Conservation (phyloP, 2,797 vertebrate genomes). For the Pseudomugil gertrudae region DNA sequence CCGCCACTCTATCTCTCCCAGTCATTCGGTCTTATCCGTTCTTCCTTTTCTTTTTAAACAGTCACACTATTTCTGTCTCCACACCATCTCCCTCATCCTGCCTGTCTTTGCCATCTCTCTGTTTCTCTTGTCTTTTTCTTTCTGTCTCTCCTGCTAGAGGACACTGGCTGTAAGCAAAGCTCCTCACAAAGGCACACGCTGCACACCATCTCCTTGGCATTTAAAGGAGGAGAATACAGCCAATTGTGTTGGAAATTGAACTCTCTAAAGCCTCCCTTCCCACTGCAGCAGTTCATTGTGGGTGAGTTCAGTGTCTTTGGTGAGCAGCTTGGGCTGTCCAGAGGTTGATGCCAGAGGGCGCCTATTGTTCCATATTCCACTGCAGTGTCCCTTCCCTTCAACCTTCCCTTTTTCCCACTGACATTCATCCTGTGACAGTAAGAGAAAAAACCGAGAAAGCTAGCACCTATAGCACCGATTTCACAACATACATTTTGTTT, state of each 20-base stretch:
- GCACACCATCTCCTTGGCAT: slow-evolving; percentile 83
- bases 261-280: slow-evolving; percentile 83
- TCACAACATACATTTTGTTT: slow-evolving; percentile 17
- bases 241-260: slow-evolving; percentile 88
- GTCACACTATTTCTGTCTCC: slow-evolving; percentile 69
- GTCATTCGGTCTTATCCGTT: slow-evolving; percentile 63
- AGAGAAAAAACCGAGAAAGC: slow-evolving; percentile 24
- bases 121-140: slow-evolving; percentile 59
- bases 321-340: slow-evolving; percentile 77
- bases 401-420: slow-evolving; percentile 59
- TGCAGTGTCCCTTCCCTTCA: slow-evolving; percentile 58
- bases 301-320: slow-evolving; percentile 80
- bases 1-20: slow-evolving; percentile 52
- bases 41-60: slow-evolving; percentile 59
- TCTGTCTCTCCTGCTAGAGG: slow-evolving; percentile 77
- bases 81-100: slow-evolving; percentile 35
- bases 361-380: slow-evolving; percentile 73
- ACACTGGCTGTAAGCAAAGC: slow-evolving; percentile 80
- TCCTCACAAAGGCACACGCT: slow-evolving; percentile 75
- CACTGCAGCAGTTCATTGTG: slow-evolving; percentile 81
- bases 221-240: slow-evolving; percentile 83
- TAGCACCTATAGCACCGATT: slow-evolving; percentile 5
- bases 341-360: slow-evolving; percentile 80
- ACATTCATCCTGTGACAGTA: slow-evolving; percentile 56
- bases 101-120: slow-evolving; percentile 54